Percentiles rank a stretch among this genome's conserved stretches.
Conservation (phyloP, 2,113 vertebrate genomes). For the Carlito syrichta region DNA sequence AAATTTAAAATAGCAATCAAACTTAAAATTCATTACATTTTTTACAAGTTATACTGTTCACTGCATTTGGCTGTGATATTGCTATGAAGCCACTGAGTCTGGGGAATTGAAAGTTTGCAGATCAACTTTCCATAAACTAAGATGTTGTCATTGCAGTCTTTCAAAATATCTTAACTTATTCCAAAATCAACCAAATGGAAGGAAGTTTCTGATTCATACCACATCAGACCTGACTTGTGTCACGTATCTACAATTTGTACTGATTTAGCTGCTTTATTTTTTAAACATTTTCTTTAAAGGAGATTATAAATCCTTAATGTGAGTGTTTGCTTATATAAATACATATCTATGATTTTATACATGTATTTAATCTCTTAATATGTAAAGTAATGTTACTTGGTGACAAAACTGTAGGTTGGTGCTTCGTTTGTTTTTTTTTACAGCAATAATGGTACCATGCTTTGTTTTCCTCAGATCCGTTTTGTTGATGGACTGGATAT, state of each 20-base stretch:
- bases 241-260: background rate
- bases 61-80: background rate
- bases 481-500: slow-evolving; percentile 85
- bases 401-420: background rate
- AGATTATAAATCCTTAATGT: background rate
- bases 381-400: background rate
- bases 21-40: background rate
- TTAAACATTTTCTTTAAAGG: background rate
- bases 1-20: slow-evolving; percentile 21
- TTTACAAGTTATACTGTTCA: background rate
- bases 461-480: slow-evolving; percentile 82
- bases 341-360: background rate
- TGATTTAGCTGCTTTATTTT: background rate
- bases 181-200: background rate
- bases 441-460: background rate
- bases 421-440: background rate
- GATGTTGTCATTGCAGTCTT: background rate
- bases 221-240: background rate
- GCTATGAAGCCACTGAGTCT: background rate
- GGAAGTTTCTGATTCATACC: background rate
- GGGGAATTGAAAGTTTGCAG: background rate
- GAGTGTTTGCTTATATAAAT: background rate
- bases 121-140: background rate
- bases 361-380: background rate
- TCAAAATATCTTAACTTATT: background rate